Percentiles rank a stretch among this genome's conserved stretches.
phyloP scores from a whole-genome alignment of 2,888 invertebrate species.

The Agelastica alni region DNA sequence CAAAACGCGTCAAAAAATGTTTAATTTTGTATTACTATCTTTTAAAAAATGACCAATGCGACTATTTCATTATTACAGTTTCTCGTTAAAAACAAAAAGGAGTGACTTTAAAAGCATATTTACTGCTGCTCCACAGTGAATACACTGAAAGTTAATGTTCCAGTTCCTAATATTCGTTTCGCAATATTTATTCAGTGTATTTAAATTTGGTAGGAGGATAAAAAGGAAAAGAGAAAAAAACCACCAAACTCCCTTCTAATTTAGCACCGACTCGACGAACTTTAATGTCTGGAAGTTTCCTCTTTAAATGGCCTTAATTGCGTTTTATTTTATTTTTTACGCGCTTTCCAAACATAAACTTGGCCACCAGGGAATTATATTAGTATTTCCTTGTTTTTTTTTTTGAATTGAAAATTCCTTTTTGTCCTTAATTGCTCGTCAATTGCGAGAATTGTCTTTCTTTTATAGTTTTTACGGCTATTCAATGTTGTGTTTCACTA shows the following conservation, averaged over 20 bases:
- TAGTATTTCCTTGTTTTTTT: constrained; percentile 20
- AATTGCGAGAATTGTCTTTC: constrained; percentile 25
- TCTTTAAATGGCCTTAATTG: constrained; percentile 34
- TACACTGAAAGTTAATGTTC: neutral
- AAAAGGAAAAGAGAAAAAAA: constrained; percentile 3
- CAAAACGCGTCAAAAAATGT: too few species aligned
- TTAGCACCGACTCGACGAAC: constrained; percentile 22
- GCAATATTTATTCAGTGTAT: constrained; percentile 19
- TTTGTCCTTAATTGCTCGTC: constrained; percentile 27
- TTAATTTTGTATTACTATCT: too few species aligned
- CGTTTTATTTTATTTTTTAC: constrained; percentile 35
- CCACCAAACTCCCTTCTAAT: constrained; percentile 24
- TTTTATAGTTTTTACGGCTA: constrained; percentile 12
- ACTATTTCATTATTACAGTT: too few species aligned
- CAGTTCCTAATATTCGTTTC: constrained; percentile 9
- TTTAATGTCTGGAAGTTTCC: constrained; percentile 32
- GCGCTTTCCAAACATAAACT: constrained; percentile 35
- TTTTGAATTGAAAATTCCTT: constrained; percentile 4
- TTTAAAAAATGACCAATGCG: too few species aligned
- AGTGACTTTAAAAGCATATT: too few species aligned
- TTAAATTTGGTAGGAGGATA: constrained; percentile 12
- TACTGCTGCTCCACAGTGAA: neutral
- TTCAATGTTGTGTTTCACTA: constrained; percentile 14
- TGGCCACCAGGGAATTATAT: constrained; percentile 22
- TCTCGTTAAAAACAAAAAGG: too few species aligned